Evolutionary conservation across 2,888 invertebrate genomes (phyloP).

Genomic region (Lysandra coridon): DNA sequence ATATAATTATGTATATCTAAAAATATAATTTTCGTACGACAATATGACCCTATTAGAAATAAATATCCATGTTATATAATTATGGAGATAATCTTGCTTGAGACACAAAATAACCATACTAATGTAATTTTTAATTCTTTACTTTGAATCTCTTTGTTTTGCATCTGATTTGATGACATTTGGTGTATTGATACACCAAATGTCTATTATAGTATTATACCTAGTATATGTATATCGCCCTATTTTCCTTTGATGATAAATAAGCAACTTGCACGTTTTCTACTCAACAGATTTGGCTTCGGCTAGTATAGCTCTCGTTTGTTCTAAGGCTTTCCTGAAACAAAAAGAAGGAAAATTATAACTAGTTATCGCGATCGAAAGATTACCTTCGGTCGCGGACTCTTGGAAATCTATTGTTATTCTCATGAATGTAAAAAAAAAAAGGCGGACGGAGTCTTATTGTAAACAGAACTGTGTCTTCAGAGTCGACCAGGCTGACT

Average conservation of each 20-base stretch:
- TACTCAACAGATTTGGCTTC: conserved; percentile 62
- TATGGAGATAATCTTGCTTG: neutral
- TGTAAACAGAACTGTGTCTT: no score
- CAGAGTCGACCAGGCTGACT: no score
- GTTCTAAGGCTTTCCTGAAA: conserved; percentile 69
- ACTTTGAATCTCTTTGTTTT: no score
- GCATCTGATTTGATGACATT: no score
- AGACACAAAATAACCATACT: neutral
- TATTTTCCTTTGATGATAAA: neutral
- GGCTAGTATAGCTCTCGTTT: conserved; percentile 61
- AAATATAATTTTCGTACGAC: neutral
- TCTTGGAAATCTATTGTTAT: no score
- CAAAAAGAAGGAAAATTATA: neutral
- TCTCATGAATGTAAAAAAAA: no score
- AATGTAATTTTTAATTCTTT: neutral
- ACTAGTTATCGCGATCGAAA: no score
- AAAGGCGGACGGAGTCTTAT: no score
- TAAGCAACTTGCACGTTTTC: conserved; percentile 35
- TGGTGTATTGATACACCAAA: neutral
- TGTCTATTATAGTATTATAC: neutral
- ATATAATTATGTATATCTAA: no score
- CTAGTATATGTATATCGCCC: neutral
- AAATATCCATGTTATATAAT: neutral
- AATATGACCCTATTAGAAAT: neutral
- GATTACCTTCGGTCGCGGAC: no score